Evolutionary conservation across 2,888 invertebrate genomes (phyloP).

Genomic region (Eristalis pertinax): DNA sequence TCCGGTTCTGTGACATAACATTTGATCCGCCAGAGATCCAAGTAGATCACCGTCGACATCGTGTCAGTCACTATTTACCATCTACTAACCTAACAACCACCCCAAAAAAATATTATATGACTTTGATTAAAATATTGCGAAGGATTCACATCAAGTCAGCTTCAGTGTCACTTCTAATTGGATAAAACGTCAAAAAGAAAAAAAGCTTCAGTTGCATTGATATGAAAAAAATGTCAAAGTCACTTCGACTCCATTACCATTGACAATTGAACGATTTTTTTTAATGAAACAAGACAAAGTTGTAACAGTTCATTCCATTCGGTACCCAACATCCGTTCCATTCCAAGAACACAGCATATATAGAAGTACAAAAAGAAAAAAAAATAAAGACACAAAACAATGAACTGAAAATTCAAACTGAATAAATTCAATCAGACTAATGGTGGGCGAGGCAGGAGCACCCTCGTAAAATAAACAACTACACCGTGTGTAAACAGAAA

Average conservation of each 20-base stretch:
- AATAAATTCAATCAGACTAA: slow-evolving; percentile 72
- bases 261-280: slow-evolving; percentile 27
- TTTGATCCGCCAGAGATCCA: too few species aligned
- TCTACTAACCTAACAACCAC: too few species aligned
- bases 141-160: too few species aligned
- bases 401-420: slow-evolving; percentile 73
- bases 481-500: slow-evolving; percentile 52
- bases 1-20: too few species aligned
- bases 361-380: not conserved
- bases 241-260: not conserved
- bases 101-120: too few species aligned
- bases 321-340: slow-evolving; percentile 24
- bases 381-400: slow-evolving; percentile 42
- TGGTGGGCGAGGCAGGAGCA: slow-evolving; percentile 59
- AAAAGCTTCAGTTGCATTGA: too few species aligned
- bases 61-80: too few species aligned
- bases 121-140: too few species aligned
- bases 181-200: not conserved
- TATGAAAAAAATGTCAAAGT: not conserved
- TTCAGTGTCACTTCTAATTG: too few species aligned
- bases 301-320: slow-evolving; percentile 9
- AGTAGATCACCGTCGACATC: too few species aligned
- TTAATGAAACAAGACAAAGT: slow-evolving; percentile 32
- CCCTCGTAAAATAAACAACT: slow-evolving; percentile 68
- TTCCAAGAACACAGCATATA: slow-evolving; percentile 45